These are phyloP conservation scores for Neocrepidodera transversa DNA, from an alignment of 2,888 invertebrate species.

Conservation along the genomic window DNA sequence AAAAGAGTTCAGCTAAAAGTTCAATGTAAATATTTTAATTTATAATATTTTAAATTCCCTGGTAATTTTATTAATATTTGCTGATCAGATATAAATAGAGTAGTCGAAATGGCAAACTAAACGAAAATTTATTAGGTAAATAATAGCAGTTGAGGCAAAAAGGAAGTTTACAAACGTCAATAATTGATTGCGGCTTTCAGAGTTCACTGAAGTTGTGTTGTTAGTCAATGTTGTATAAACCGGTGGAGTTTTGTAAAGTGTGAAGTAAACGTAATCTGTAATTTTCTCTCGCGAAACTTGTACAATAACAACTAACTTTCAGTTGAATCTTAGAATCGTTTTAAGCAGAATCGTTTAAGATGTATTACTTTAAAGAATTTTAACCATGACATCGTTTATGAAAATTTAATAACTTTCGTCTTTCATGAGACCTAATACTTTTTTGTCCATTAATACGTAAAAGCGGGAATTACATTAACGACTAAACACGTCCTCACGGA, in stretches of 20 bases:
- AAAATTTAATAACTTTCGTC: too few relatives aligned
- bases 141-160: slow-evolving; percentile 9
- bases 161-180: slow-evolving; percentile 19
- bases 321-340: background rate
- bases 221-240: slow-evolving; percentile 13
- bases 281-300: background rate
- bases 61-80: background rate
- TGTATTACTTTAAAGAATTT: too few relatives aligned
- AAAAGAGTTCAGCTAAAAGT: slow-evolving; percentile 83
- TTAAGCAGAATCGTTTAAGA: background rate
- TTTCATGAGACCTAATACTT: too few relatives aligned
- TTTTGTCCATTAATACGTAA: too few relatives aligned
- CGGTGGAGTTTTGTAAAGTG: slow-evolving; percentile 12
- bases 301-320: background rate
- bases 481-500: too few relatives aligned
- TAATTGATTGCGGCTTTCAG: slow-evolving; percentile 17
- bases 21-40: slow-evolving; percentile 76
- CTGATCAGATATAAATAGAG: slow-evolving; percentile 4
- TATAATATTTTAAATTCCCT: background rate
- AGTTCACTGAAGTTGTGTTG: slow-evolving; percentile 18
- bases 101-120: slow-evolving; percentile 7
- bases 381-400: too few relatives aligned
- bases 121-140: slow-evolving; percentile 18
- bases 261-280: background rate
- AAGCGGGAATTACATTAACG: too few relatives aligned